A percentile compares a stretch with the other conserved stretches of the same genome.
Evolutionary conservation across 2,888 invertebrate species (phyloP).

Genomic region (Sesia apiformis): DNA sequence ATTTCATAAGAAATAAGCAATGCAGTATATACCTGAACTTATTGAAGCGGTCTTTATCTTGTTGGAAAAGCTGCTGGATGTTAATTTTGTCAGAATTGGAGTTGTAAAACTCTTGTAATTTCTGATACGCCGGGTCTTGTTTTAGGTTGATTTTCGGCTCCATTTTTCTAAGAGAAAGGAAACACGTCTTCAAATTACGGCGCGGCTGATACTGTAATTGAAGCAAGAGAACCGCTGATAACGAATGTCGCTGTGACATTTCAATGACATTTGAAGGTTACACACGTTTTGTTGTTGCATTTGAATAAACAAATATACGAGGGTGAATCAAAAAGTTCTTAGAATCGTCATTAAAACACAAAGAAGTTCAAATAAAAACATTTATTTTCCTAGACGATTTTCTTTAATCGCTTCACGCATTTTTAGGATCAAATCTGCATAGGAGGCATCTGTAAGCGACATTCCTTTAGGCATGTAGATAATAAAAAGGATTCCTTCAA

Average conservation of each 20-base stretch:
- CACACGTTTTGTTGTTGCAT: slow-evolving; percentile 33
- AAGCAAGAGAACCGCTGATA: slow-evolving; percentile 38
- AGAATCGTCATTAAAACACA: too few species aligned
- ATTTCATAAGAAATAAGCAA: background rate
- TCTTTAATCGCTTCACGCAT: too few species aligned
- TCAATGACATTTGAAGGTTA: slow-evolving; percentile 68
- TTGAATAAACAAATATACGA: too few species aligned
- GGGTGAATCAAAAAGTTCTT: too few species aligned
- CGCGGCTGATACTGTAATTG: slow-evolving; percentile 15
- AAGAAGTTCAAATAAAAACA: too few species aligned
- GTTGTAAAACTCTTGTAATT: slow-evolving; percentile 84
- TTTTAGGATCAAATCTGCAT: too few species aligned
- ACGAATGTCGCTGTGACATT: slow-evolving; percentile 62
- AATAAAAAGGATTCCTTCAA: too few species aligned
- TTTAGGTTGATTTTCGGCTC: slow-evolving; percentile 57
- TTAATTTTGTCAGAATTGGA: slow-evolving; percentile 82
- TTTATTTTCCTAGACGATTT: too few species aligned
- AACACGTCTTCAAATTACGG: slow-evolving; percentile 21
- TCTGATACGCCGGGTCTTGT: slow-evolving; percentile 81
- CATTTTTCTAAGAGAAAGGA: slow-evolving; percentile 42
- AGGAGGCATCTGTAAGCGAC: too few species aligned
- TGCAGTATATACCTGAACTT: slow-evolving; percentile 86
- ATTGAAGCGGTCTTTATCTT: slow-evolving; percentile 87
- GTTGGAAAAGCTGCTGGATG: slow-evolving; percentile 87
- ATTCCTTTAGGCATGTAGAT: too few species aligned